phyloP scores from a whole-genome alignment of 1,140 invertebrate genomes.

The Rhynchophorus ferrugineus region DNA sequence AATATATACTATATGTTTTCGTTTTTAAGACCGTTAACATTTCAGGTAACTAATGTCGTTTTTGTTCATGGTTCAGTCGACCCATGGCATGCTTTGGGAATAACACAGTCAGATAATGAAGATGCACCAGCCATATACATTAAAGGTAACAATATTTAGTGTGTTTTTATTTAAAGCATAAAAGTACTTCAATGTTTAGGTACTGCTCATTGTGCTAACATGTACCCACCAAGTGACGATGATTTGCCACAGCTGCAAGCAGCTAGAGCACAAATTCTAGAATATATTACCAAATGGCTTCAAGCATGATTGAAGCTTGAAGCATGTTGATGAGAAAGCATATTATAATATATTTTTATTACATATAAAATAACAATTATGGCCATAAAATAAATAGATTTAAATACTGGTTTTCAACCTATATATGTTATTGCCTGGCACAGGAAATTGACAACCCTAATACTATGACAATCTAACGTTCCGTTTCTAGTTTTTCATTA shows the following conservation, averaged over 20 bases:
- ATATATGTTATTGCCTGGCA: too few relatives aligned
- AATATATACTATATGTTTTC: too few relatives aligned
- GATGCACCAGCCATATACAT: slow-evolving; percentile 64
- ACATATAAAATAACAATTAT: too few relatives aligned
- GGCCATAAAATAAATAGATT: too few relatives aligned
- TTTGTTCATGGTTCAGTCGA: slow-evolving; percentile 88
- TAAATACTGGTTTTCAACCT: too few relatives aligned
- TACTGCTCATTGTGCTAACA: slow-evolving; percentile 74
- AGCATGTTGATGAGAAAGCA: too few relatives aligned
- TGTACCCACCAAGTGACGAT: slow-evolving; percentile 59
- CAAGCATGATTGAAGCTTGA: too few relatives aligned
- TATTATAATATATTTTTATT: too few relatives aligned
- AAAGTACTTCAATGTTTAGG: slow-evolving; percentile 53
- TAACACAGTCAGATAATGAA: slow-evolving; percentile 50
- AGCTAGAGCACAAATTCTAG: slow-evolving; percentile 53
- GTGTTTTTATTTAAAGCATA: neutral
- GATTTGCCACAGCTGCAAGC: slow-evolving; percentile 55
- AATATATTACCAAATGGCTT: slow-evolving; percentile 45
- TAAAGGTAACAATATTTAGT: slow-evolving; percentile 45
- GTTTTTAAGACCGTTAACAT: too few relatives aligned
- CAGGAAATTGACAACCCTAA: too few relatives aligned
- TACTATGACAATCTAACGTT: too few relatives aligned
- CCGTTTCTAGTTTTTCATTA: too few relatives aligned
- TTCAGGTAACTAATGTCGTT: slow-evolving; percentile 56
- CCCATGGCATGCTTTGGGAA: slow-evolving; percentile 85